phyloP scores from a whole-genome alignment of 2,888 invertebrate species.

The Apotomis capreana region DNA sequence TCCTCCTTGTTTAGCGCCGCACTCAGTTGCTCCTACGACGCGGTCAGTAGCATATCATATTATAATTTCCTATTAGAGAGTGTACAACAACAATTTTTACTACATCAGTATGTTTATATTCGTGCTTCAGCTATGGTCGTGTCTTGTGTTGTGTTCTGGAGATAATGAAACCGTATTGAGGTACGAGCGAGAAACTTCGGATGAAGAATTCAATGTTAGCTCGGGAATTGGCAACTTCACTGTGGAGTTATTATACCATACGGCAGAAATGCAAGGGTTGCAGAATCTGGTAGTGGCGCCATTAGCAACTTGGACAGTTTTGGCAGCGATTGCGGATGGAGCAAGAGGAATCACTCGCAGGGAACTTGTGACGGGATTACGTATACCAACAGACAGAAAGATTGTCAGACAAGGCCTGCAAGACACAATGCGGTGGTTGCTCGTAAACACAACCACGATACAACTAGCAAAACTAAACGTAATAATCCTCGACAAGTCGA shows the following conservation, averaged over 20 bases:
- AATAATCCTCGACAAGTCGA: constrained; percentile 60
- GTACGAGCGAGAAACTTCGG: constrained; percentile 19
- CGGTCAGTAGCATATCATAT: background rate
- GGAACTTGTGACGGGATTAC: constrained; percentile 73
- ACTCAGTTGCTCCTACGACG: no score
- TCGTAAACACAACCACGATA: constrained; percentile 65
- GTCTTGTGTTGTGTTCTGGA: constrained; percentile 47
- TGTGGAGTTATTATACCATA: constrained; percentile 66
- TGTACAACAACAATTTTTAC: no score
- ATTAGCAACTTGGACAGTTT: constrained; percentile 85
- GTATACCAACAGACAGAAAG: constrained; percentile 50
- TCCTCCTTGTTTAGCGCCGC: no score
- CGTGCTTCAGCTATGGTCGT: constrained; percentile 18
- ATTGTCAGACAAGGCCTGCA: constrained; percentile 53
- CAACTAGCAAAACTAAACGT: constrained; percentile 68
- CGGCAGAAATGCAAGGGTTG: constrained; percentile 53
- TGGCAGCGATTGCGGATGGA: constrained; percentile 85
- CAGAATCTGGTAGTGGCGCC: constrained; percentile 85
- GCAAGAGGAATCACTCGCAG: constrained; percentile 78
- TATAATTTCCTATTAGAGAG: background rate
- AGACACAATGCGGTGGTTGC: constrained; percentile 61
- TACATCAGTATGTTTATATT: constrained; percentile 58
- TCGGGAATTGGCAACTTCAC: constrained; percentile 76
- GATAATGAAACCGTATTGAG: constrained; percentile 37
- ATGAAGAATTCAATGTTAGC: constrained; percentile 59